Evolutionary conservation across 2,888 invertebrate genomes (phyloP), one percentile per base, ranked within the genome.

Genomic region (Hypomecis atomaria): DNA sequence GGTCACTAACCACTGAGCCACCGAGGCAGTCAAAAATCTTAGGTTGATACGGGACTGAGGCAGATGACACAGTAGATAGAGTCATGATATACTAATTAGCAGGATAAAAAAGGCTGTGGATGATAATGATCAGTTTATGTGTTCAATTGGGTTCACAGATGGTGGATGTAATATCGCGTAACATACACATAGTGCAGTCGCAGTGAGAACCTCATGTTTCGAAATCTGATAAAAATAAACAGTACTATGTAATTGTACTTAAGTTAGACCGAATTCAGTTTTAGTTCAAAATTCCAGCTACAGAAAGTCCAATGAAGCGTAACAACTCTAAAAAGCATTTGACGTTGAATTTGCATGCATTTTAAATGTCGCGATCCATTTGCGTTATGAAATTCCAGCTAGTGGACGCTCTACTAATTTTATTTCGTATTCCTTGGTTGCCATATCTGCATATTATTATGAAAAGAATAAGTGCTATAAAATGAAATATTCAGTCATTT

Each of bases 261-360:
- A 23, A 23, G 23, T 23, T 23, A 2, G 23, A 23, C 38, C n/a
- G 49, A 44, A 58, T 43, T 10, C 36, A 45, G n/a, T 10, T 60
- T 65, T 54, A 62, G 9, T 67, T 52, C 13, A 45, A 62, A 66
- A 64, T 64, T 56, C 49, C 57, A 59, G 59, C 58, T 56, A 57
- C 56, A 61, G 23, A 60, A 56, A 33, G 62, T 53, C 53, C 45
- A 66, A 44, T 50, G 8, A 54, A 63, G 33, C 38, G 50, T 45
- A 34, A 38, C 13, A 11, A 49, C 8, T 44, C 13, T 43, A 60
- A 58, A 67, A 62, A 64, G 67, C 71, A 68, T 56, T 73, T 70
- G 71, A 73, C 67, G 71, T 64, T 68, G 65, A 74, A 79, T 81
- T 81, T 78, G 73, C 82, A 78, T 82, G 74, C 66, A 78, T 82